Base-by-base conservation (phyloP, 2,888 invertebrate species). In the Leptura quadrifasciata region DNA sequence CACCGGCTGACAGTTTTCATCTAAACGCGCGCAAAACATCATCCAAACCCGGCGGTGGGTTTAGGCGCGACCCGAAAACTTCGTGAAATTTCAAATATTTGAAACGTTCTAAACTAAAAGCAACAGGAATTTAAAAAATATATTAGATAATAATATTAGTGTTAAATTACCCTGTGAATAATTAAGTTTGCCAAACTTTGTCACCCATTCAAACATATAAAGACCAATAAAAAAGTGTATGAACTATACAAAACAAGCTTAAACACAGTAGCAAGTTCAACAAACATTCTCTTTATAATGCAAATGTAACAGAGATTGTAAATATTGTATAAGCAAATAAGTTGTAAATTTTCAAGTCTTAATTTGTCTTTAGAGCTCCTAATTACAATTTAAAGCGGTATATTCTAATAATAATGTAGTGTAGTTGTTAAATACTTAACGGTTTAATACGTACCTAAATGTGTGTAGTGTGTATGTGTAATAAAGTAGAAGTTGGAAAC, bases 1-100 rank as follows among this genome's bases (percentile, higher is more conserved):
- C 6, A 21, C 31, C 39, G 39, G 35, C 31, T 55, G 27, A 68
- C 78, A 78, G 76, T 78, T 78, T 78, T 75, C 74, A 31, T 74
- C 63, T 54, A 70, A 64, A 72, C 76, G 64, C 76, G 72, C 60
- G 35, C 60, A 63, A 58, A 76, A 72, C 69, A 72, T 61, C 76
- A 76, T 74, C 75, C 47, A 57, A 39, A 47, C 58, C 15, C 20
- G 52, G 60, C 57, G 35, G 35, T 35, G 35, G 39, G 27, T 15
- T 21, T 15, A 21, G n/a, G n/a, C 15, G 55, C 58, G 58, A 6
- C 15, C n/a, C 35, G 15, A 8, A 27, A 54, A 35, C 24, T 57
- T 57, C 47, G 24, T 5, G 12, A 47, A 47, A 24, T 18, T 21
- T 55, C 24, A 9, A 55, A 68, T 31, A 55, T 10, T 17, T 39